Evolutionary conservation across 2,888 invertebrate species (phyloP).

Genomic region (Spodoptera littoralis): DNA sequence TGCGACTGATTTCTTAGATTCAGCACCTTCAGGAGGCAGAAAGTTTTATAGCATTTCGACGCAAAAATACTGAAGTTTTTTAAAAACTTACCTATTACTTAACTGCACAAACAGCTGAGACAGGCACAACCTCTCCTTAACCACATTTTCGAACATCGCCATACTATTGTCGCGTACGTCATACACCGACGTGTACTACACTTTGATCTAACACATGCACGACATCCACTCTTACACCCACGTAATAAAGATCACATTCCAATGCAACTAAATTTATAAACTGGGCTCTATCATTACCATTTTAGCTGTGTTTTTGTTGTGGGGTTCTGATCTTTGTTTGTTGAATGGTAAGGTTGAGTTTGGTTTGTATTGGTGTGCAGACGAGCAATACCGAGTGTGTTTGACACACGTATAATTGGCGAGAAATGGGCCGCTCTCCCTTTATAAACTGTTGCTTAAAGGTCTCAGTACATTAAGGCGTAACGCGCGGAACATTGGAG

Average conservation of each 20-base stretch:
- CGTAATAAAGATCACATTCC: slow-evolving; percentile 65
- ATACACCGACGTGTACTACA: slow-evolving; percentile 72
- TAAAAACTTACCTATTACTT: too few relatives aligned
- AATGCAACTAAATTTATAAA: slow-evolving; percentile 60
- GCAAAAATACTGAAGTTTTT: too few relatives aligned
- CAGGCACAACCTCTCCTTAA: slow-evolving; percentile 69
- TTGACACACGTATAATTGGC: slow-evolving; percentile 85
- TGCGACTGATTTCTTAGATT: too few relatives aligned
- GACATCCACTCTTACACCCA: slow-evolving; percentile 58
- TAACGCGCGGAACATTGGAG: slow-evolving; percentile 52
- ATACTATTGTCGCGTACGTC: slow-evolving; percentile 82
- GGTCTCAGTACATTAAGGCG: slow-evolving; percentile 52
- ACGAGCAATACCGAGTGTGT: slow-evolving; percentile 71
- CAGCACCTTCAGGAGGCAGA: too few relatives aligned
- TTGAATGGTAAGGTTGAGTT: slow-evolving; percentile 51
- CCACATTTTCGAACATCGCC: slow-evolving; percentile 75
- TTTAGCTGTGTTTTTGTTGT: slow-evolving; percentile 45
- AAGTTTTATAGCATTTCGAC: too few relatives aligned
- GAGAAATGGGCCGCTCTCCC: slow-evolving; percentile 80
- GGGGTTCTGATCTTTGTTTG: slow-evolving; percentile 50
- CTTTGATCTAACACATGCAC: slow-evolving; percentile 76
- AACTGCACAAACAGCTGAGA: too few relatives aligned
- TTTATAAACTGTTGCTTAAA: slow-evolving; percentile 76
- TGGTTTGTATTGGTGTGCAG: slow-evolving; percentile 31
- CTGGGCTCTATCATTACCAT: slow-evolving; percentile 69